Evolutionary conservation across 2,888 invertebrate species (phyloP), one percentile per base, ranked within the genome.

Genomic region (Leptopilina myrica): DNA sequence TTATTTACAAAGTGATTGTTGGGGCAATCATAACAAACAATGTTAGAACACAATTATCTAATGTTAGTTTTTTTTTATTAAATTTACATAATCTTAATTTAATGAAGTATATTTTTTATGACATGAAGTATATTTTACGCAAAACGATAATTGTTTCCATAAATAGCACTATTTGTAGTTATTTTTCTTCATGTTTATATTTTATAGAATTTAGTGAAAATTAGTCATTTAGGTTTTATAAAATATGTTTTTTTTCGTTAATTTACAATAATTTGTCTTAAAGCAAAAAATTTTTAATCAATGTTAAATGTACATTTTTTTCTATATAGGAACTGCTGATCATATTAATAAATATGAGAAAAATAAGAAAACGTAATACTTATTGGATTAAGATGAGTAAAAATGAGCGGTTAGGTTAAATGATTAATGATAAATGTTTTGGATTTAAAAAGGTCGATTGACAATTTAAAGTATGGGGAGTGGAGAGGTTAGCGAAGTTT

Each of bases 401-500:
- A 62, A 20, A 62, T 26, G 14, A 7, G 15, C 2, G 20, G 6
- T 69, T 26, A 6, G 0, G 20, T 26, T 20, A 8, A 53, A 69
- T 7, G 5, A 26, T 53, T 20, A 8, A 49, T 26, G 5, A n/a
- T n/a, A 49, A 26, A 26, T 69, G 20, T 69, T 69, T 5, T 69
- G 15, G 7, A 62, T 8, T 5, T 9, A 5, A n/a, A 3, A 20
- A 20, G 20, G 20, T 9, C 20, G 6, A 26, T 14, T 12, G 3
- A 20, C 0, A 12, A 62, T 14, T 75, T 78, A 78, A 56, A 86
- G 84, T 62, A 90, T 90, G 90, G 88, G 89, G 79, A 90, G 90
- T 81, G 88, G 89, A 80, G 89, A 86, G 80, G 87, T 88, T 79
- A 83, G 86, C 78, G 91, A 91, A 80, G 88, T 91, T 76, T 85